Evolutionary conservation across 2,888 invertebrate species (phyloP), one percentile per base, ranked within the genome.

Genomic region (Mythimna lalbum): DNA sequence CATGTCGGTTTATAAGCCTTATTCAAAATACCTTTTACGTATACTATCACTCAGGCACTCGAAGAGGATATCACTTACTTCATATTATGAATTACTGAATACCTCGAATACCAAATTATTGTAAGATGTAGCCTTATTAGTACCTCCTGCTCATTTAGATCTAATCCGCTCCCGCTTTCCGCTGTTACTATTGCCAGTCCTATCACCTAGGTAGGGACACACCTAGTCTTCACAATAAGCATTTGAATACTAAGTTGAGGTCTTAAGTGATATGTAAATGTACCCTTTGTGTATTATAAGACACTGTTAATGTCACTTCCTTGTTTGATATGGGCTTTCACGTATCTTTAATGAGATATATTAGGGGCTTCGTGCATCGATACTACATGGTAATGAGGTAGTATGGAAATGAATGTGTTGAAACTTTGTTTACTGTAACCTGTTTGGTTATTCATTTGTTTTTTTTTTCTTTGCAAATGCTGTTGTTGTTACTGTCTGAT

Each of bases 221-320:
- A 62, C 73, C 62, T 78, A 81, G 79, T 67, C 72, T 65, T 81
- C 63, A 76, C 83, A 80, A 78, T 77, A 71, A n/a, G 67, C 69
- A 65, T 81, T 87, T 80, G 87, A 87, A 87, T 88, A 87, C 88
- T 87, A 87, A 87, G 78, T 83, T 33, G 77, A 68, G 49, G 74
- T 62, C 83, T 81, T 86, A 85, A 85, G 84, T 80, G 76, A 66
- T 82, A 87, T 87, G 86, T 81, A 73, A 87, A 88, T 87, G 64
- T 73, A 49, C 52, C 69, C 79, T 82, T 82, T 85, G 81, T 81
- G 67, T 69, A 50, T 76, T 74, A 76, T 72, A 76, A 76, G 78
- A 78, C 67, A 80, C 73, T 80, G 76, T 80, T 79, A 83, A 78
- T 79, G 73, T 74, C 50, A 69, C 86, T 86, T 84, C 85, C 87